Evolutionary conservation across 2,797 vertebrate species (phyloP).

Genomic region (Sebastes iracundus): DNA sequence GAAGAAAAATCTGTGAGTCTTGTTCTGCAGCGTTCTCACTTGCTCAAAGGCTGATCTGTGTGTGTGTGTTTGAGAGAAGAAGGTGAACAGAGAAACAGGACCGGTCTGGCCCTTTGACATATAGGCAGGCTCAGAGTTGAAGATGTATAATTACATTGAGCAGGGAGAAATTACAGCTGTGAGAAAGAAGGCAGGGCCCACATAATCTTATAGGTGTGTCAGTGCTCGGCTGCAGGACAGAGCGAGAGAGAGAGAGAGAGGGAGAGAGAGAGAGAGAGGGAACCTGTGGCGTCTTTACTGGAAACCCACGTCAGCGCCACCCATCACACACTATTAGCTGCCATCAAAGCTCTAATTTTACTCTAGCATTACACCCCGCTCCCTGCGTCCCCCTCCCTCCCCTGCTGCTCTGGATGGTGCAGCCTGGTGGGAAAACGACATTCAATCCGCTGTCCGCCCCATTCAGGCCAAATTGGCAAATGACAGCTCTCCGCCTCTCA

Average conservation of each 20-base stretch:
- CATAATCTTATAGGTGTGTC: conserved; percentile 82
- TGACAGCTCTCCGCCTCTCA: conserved; percentile 89
- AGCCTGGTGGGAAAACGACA: conserved; percentile 93
- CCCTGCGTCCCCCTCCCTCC: conserved; percentile 76
- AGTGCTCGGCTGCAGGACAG: conserved; percentile 45
- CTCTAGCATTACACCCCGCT: conserved; percentile 87
- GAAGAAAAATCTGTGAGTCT: no score
- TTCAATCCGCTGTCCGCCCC: conserved; percentile 87
- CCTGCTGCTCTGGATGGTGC: conserved; percentile 84
- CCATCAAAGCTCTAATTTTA: conserved; percentile 91
- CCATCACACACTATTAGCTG: conserved; percentile 88
- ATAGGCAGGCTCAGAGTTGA: conserved; percentile 56
- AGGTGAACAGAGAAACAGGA: conserved; percentile 42
- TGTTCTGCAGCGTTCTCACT: no score
- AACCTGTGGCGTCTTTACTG: conserved; percentile 82
- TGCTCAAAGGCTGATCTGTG: no score
- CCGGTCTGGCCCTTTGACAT: conserved; percentile 60
- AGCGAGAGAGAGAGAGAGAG: neutral
- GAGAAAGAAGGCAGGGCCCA: conserved; percentile 69
- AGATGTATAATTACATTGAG: conserved; percentile 84
- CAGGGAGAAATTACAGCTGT: conserved; percentile 84
- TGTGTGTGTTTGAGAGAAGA: no score
- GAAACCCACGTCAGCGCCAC: conserved; percentile 85
- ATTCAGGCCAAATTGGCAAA: conserved; percentile 92
- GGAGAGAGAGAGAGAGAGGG: conserved; percentile 25